Percentiles rank a stretch among this genome's conserved stretches.
phyloP scores from a whole-genome alignment of 2,113 vertebrate genomes.

The Anhinga rufa region DNA sequence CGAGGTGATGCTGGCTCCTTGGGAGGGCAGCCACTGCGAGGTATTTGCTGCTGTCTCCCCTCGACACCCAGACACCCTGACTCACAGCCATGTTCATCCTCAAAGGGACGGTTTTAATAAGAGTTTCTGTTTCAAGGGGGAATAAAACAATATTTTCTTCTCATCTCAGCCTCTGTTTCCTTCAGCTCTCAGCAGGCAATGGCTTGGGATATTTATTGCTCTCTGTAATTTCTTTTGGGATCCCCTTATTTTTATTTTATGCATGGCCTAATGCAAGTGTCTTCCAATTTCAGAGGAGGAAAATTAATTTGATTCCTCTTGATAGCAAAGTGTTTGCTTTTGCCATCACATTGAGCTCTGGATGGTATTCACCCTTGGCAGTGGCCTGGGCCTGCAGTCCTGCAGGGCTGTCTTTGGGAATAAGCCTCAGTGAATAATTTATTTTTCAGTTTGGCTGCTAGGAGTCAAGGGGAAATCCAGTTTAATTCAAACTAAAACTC shows the following conservation, averaged over 20 bases:
- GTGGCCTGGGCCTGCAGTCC: not conserved
- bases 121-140: not conserved
- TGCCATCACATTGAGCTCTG: not conserved
- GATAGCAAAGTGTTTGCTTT: not conserved
- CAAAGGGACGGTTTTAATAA: not conserved
- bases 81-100: not conserved
- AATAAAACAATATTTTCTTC: not conserved
- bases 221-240: conserved; percentile 9
- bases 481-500: not conserved
- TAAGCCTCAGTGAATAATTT: not conserved
- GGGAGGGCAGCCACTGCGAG: not conserved
- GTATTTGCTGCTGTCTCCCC: not conserved
- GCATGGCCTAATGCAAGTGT: not conserved
- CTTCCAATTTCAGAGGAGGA: not conserved
- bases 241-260: conserved; percentile 29
- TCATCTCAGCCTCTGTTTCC: not conserved
- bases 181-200: not conserved
- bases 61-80: not conserved
- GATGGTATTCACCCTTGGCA: not conserved
- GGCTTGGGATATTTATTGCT: not conserved
- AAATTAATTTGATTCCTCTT: conserved; percentile 1
- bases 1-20: no score
- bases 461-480: not conserved
- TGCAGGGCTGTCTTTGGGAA: not conserved
- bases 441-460: conserved; percentile 32